Evolutionary conservation across 23 tunicate genomes (phyloP), one percentile per base, ranked within the genome.

Genomic region (Phallusia fumigata): DNA sequence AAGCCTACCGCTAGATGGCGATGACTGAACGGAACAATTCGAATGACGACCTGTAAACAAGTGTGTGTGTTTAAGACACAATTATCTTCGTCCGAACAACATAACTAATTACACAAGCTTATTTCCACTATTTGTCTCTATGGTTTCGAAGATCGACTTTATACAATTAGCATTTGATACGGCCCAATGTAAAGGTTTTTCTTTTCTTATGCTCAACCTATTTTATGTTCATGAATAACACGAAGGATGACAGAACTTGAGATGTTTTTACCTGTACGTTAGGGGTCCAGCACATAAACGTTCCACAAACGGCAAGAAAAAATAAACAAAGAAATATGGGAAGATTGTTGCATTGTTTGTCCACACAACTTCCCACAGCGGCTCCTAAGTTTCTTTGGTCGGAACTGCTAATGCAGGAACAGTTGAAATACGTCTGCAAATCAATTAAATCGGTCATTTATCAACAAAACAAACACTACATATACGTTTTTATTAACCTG

Each of bases 261-360:
- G n/a, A n/a, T n/a, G n/a, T n/a, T n/a, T n/a, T n/a, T 74, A 83
- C 92, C 79, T 88, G 92, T 78, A 88, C 47, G 30, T 64, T 86
- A 8, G 92, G 92, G 33, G 85, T 79, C 78, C 85, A 88, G 50
- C 85, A 82, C 31, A 88, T 64, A 30, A 88, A 65, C 3, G 87
- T 88, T 79, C 79, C 83, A 79, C 84, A 83, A 45, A 88, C 65
- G 36, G 77, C 64, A 8, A 50, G 47, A 53, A 84, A 84, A 24
- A 84, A 32, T 18, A 69, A 65, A 18, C 75, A 10, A 31, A 84
- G 53, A 53, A 84, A 84, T 16, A 76, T 65, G 10, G 81, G 32
- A 10, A 84, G 35, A 33, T 69, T 52, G 0, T 24, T 47, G 33
- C 87, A 84, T 0, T 76, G 32, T 16, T 65, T 19, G 44, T 84